phyloP scores from a whole-genome alignment of 2,113 vertebrate genomes.

The Oncorhynchus nerka region DNA sequence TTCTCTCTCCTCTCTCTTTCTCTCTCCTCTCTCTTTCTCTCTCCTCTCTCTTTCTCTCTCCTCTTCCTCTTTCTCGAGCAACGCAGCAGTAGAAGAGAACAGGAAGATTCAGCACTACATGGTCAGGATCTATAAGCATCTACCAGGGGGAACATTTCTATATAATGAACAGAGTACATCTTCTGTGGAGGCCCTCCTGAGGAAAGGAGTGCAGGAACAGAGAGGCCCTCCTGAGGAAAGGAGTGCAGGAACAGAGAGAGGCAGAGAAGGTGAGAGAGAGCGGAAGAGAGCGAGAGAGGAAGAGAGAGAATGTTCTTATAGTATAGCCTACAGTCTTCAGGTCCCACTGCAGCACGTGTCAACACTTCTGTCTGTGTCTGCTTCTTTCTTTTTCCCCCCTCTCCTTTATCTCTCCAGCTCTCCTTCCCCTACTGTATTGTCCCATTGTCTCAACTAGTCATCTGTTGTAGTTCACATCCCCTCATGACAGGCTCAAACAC shows the following conservation, averaged over 20 bases:
- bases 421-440: constrained; percentile 29
- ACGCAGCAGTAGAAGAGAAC: neutral
- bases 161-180: constrained; percentile 68
- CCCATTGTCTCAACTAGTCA: neutral
- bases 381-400: neutral
- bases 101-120: constrained; percentile 57
- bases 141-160: constrained; percentile 60
- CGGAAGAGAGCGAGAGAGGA: constrained; percentile 23
- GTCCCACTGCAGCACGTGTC: constrained; percentile 57
- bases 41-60: too few species aligned
- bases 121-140: constrained; percentile 64
- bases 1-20: neutral
- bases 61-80: neutral
- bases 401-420: constrained; percentile 29
- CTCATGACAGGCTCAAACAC: neutral
- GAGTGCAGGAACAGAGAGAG: neutral
- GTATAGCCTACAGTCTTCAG: constrained; percentile 45
- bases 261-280: constrained; percentile 8
- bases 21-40: too few species aligned
- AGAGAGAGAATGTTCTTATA: constrained; percentile 44
- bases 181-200: constrained; percentile 57
- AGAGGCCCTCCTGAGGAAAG: constrained; percentile 2
- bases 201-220: constrained; percentile 12
- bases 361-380: constrained; percentile 44
- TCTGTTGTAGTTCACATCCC: neutral